Evolutionary conservation across 1,140 invertebrate species (phyloP).

Genomic region (Lucilia sericata): DNA sequence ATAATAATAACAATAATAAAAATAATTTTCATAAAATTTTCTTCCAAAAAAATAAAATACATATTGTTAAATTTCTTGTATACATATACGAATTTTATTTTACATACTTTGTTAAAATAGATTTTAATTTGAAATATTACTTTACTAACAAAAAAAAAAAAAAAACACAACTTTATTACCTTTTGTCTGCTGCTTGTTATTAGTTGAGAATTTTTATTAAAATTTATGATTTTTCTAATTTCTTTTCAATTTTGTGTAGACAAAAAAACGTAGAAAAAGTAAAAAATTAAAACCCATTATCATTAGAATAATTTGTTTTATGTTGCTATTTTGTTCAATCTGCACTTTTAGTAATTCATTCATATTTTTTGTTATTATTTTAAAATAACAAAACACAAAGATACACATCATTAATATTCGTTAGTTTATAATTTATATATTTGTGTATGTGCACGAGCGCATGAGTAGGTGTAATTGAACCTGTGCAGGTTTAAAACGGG

Average conservation of each 20-base stretch:
- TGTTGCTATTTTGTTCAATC: background rate
- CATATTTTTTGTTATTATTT: background rate
- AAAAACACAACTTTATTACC: background rate
- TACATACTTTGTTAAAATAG: background rate
- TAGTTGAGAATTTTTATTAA: background rate
- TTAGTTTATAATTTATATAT: constrained; percentile 34
- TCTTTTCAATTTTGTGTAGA: background rate
- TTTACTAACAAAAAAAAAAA: no score
- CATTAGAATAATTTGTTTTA: constrained; percentile 25
- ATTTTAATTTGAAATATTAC: background rate
- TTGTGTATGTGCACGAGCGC: background rate
- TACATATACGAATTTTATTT: no score
- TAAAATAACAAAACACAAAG: no score
- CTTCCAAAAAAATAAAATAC: no score
- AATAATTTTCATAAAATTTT: no score
- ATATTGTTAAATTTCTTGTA: no score
- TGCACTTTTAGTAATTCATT: background rate
- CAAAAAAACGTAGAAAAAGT: background rate
- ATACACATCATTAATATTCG: constrained; percentile 32
- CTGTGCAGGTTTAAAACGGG: background rate
- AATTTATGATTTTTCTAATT: constrained; percentile 37
- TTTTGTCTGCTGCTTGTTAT: background rate
- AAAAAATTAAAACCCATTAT: background rate
- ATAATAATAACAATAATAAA: no score
- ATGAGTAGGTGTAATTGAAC: background rate